Percentiles rank a stretch among this genome's conserved stretches.
phyloP scores from a whole-genome alignment of 1,140 invertebrate species.

The Papilio polyxenes region DNA sequence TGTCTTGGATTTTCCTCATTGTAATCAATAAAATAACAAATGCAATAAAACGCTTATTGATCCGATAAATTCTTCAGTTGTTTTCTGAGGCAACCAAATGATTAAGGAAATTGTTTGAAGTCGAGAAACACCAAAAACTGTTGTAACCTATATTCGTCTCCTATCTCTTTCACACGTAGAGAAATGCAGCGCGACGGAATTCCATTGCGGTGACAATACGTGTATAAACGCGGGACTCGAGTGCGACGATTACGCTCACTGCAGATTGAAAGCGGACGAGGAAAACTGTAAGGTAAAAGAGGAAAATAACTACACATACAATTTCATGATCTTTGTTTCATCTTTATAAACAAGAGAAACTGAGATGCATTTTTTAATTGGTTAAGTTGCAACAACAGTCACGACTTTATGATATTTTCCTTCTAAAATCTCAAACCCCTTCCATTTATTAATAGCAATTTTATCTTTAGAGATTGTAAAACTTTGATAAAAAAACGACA shows the following conservation, averaged over 20 bases:
- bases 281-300: constrained; percentile 84
- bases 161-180: constrained; percentile 50
- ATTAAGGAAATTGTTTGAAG: not conserved
- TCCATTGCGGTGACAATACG: constrained; percentile 91
- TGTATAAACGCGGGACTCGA: constrained; percentile 87
- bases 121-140: not conserved
- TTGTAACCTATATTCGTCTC: not conserved
- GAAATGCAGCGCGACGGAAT: constrained; percentile 77
- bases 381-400: not conserved
- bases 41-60: too few relatives aligned
- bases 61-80: too few relatives aligned
- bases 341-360: not conserved
- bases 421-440: not conserved
- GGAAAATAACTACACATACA: not conserved
- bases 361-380: not conserved
- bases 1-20: too few relatives aligned
- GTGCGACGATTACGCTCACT: constrained; percentile 89
- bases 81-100: not conserved
- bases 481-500: not conserved
- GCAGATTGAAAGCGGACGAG: constrained; percentile 92
- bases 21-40: too few relatives aligned
- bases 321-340: not conserved
- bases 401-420: not conserved
- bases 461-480: not conserved
- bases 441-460: not conserved